A percentile compares a stretch with the other conserved stretches of the same genome.
Evolutionary conservation across 2,113 vertebrate species (phyloP).

Genomic region (Rhabdornis inornatus): DNA sequence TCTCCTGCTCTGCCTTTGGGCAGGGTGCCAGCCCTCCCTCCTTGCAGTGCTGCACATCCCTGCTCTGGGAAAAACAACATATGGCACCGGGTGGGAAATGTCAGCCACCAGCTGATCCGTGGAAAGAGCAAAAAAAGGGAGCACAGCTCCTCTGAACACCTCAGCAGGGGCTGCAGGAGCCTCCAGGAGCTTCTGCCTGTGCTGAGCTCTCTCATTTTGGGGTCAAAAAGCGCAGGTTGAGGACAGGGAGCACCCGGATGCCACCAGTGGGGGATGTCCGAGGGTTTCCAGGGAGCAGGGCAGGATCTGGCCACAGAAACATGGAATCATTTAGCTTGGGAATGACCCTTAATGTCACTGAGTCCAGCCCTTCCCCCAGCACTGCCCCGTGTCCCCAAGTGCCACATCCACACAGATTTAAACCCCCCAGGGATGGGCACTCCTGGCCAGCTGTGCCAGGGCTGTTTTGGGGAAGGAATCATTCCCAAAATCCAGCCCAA

Average conservation of each 20-base stretch:
- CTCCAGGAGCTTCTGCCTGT: neutral
- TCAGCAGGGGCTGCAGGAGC: neutral
- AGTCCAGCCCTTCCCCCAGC: neutral
- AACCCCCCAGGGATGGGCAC: neutral
- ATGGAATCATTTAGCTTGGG: neutral
- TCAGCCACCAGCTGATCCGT: neutral
- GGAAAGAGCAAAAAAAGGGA: neutral
- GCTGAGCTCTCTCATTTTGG: neutral
- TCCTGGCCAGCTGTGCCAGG: neutral
- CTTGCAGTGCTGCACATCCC: slow-evolving; percentile 15
- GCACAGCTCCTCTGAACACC: neutral
- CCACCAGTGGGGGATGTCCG: rapidly evolving
- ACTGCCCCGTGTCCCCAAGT: neutral
- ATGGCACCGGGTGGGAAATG: slow-evolving; percentile 27
- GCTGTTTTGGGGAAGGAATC: neutral
- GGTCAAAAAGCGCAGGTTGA: rapidly evolving
- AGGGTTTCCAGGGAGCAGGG: neutral
- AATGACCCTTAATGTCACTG: neutral
- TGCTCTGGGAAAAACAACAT: slow-evolving; percentile 62
- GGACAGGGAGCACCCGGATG: rapidly evolving
- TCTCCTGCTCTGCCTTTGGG: slow-evolving; percentile 7
- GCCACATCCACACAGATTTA: neutral
- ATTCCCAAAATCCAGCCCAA: neutral
- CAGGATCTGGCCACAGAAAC: neutral
- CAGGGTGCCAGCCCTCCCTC: slow-evolving; percentile 48